These are phyloP conservation scores for Myzus persicae DNA, from an alignment of 1,140 invertebrate species.

Conservation along the genomic window DNA sequence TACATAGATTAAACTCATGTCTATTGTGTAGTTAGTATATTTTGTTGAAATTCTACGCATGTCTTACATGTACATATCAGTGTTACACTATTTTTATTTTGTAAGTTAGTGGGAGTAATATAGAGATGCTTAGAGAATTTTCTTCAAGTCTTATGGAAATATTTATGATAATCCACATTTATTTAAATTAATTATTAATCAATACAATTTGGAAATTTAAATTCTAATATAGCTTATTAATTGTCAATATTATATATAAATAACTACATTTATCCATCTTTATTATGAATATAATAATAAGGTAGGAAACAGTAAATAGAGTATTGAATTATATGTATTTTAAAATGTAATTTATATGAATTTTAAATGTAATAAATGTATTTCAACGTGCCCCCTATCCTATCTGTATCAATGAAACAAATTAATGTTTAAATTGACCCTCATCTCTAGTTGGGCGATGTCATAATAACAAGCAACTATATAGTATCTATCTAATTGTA, in stretches of 20 bases:
- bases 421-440: constrained; percentile 50
- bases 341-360: background rate
- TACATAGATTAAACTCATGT: background rate
- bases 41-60: background rate
- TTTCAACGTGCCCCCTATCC: background rate
- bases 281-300: background rate
- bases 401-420: constrained; percentile 10
- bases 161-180: background rate
- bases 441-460: background rate
- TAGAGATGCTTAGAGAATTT: background rate
- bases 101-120: background rate
- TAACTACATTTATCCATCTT: background rate
- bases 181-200: background rate
- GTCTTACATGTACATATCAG: background rate
- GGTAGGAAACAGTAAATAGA: background rate
- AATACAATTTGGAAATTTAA: background rate
- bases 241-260: no score
- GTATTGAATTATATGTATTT: background rate
- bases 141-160: background rate
- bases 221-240: background rate
- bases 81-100: background rate
- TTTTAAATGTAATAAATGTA: background rate
- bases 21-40: background rate
- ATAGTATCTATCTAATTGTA: background rate
- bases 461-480: background rate